These are phyloP conservation scores for Rynchops niger DNA, from an alignment of 2,113 vertebrate species.

Conservation along the genomic window DNA sequence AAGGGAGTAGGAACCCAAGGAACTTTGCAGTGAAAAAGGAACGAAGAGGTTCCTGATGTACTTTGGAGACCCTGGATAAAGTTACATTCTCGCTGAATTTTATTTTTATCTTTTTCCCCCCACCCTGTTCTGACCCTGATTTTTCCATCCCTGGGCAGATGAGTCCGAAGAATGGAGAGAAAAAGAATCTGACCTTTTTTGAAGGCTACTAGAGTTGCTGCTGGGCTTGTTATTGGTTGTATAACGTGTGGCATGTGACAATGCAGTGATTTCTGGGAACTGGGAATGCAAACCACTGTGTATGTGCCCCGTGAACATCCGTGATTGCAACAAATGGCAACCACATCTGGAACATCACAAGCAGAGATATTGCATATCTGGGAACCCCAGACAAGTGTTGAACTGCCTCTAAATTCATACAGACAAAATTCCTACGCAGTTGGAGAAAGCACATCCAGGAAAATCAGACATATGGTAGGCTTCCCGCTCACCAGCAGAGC, in stretches of 20 bases:
- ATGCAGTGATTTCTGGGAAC: background rate
- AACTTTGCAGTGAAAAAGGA: background rate
- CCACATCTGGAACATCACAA: conserved; percentile 9
- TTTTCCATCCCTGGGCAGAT: background rate
- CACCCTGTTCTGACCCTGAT: background rate
- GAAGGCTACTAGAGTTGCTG: background rate
- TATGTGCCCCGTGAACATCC: background rate
- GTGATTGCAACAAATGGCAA: background rate
- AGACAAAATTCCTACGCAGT: background rate
- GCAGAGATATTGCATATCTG: background rate
- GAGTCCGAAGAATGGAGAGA: background rate
- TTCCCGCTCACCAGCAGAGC: conserved; percentile 52
- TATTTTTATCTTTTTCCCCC: background rate
- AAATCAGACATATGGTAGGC: conserved; percentile 46
- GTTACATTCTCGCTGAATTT: background rate
- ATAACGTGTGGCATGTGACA: background rate
- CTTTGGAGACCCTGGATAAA: background rate
- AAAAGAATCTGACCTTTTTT: background rate
- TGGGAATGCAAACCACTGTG: rapidly evolving
- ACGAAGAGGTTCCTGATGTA: background rate
- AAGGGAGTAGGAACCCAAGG: background rate
- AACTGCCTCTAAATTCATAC: conserved; percentile 28
- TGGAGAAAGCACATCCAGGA: conserved; percentile 58
- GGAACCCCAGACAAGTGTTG: conserved; percentile 16
- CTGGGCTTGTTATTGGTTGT: background rate